A percentile compares a stretch with the other conserved stretches of the same genome.
phyloP scores from a whole-genome alignment of 2,113 vertebrate genomes.

The Crotalus tigris region DNA sequence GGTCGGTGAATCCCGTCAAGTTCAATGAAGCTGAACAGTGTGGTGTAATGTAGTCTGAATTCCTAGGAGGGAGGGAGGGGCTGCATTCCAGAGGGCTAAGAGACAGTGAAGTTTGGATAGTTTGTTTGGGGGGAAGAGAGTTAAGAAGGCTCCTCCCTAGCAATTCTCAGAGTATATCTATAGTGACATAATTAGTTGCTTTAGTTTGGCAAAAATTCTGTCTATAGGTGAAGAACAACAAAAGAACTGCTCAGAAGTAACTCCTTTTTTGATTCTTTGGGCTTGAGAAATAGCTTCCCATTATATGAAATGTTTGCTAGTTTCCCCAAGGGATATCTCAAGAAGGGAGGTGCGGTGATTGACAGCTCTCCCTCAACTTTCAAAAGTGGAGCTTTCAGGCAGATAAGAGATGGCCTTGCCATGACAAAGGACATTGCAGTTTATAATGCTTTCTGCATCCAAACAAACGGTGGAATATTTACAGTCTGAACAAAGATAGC shows the following conservation, averaged over 20 bases:
- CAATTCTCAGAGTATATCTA: not conserved
- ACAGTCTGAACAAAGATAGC: not conserved
- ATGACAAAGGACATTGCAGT: not conserved
- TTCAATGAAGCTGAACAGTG: not conserved
- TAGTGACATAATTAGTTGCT: not conserved
- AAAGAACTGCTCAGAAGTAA: not conserved
- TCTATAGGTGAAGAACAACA: not conserved
- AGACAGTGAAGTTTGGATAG: not conserved
- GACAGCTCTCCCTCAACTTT: slow-evolving; percentile 19
- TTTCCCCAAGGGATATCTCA: not conserved
- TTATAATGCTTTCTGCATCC: slow-evolving; percentile 6
- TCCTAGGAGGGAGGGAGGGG: not conserved
- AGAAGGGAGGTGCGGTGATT: not conserved
- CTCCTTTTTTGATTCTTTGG: not conserved
- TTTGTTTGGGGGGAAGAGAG: not conserved
- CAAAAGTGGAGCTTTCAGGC: not conserved
- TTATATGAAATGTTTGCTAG: not conserved
- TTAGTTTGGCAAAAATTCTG: not conserved
- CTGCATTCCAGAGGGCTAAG: not conserved
- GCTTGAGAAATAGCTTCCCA: not conserved
- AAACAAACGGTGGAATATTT: slow-evolving; percentile 18
- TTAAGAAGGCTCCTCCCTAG: too few species aligned
- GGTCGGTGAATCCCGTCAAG: not conserved
- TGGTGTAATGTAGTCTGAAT: not conserved
- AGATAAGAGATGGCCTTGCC: not conserved